A percentile compares a stretch with the other conserved stretches of the same genome.
Evolutionary conservation across 2,113 vertebrate species (phyloP).

Genomic region (Rhinoderma darwinii): DNA sequence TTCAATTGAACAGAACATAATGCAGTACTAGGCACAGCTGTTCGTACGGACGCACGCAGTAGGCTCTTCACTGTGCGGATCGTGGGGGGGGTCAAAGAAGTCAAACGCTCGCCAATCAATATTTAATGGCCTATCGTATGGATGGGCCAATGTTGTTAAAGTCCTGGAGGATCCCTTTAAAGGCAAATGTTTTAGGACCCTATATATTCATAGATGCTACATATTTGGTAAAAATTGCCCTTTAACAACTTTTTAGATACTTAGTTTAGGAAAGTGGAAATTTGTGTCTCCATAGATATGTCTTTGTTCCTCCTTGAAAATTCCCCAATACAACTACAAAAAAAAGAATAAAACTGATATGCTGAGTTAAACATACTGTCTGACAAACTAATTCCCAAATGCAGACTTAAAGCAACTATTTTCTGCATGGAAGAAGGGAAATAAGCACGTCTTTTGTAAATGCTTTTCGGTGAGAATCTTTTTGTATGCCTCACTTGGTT

Average conservation of each 20-base stretch:
- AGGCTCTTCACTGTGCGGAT: too few relatives aligned
- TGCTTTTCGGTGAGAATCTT: slow-evolving; percentile 31
- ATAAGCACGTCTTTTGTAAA: slow-evolving; percentile 37
- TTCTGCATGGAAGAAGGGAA: slow-evolving; percentile 31
- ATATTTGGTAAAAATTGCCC: background rate
- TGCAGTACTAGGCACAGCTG: too few relatives aligned
- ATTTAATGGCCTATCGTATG: too few relatives aligned
- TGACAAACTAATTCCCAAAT: slow-evolving; percentile 31
- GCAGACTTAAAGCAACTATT: slow-evolving; percentile 15
- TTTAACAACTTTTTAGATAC: background rate
- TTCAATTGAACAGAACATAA: too few relatives aligned
- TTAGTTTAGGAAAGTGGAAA: background rate
- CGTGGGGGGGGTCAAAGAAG: too few relatives aligned
- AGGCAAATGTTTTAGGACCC: background rate
- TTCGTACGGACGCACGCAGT: too few relatives aligned
- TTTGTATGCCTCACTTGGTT: slow-evolving; percentile 7
- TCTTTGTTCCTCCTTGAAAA: background rate
- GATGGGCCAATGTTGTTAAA: too few relatives aligned
- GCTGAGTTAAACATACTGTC: slow-evolving; percentile 21
- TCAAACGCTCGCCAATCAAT: too few relatives aligned
- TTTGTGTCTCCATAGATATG: background rate
- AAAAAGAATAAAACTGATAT: background rate
- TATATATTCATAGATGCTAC: background rate
- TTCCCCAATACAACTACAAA: background rate
- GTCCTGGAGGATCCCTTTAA: background rate